Conservation (phyloP, 2,888 invertebrate genomes). For the Metallyticus violacea region DNA sequence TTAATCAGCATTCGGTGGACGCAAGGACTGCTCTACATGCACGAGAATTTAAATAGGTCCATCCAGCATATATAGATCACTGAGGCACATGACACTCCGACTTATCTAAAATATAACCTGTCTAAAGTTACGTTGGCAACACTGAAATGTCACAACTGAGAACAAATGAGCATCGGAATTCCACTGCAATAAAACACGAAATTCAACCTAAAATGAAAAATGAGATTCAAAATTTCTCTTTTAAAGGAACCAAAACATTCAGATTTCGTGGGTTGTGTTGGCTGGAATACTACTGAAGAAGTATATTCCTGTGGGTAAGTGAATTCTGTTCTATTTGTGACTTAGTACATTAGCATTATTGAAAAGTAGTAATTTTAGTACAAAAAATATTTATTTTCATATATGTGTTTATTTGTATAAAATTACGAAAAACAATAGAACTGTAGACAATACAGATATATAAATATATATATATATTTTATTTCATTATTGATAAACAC, state of each 20-base stretch:
- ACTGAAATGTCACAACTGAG: neutral
- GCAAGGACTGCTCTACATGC: neutral
- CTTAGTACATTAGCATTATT: no score
- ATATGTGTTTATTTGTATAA: no score
- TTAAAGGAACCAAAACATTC: conserved; percentile 72
- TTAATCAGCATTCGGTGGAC: neutral
- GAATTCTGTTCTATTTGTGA: no score
- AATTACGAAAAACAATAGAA: no score
- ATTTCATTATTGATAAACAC: no score
- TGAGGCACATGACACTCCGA: neutral
- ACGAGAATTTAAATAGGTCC: neutral
- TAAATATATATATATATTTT: no score
- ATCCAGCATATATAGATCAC: neutral
- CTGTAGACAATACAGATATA: no score
- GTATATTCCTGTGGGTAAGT: conserved; percentile 82
- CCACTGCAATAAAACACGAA: neutral
- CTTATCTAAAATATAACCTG: neutral
- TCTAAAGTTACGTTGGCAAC: neutral
- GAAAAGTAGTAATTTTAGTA: no score
- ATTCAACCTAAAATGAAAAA: conserved; percentile 41
- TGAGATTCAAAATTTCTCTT: conserved; percentile 80
- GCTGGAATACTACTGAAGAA: conserved; percentile 93
- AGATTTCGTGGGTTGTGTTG: conserved; percentile 83
- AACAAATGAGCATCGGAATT: neutral
- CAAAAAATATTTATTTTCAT: no score